These are phyloP conservation scores for Antechinus flavipes DNA, from an alignment of 2,113 vertebrate genomes.

Conservation along the genomic window DNA sequence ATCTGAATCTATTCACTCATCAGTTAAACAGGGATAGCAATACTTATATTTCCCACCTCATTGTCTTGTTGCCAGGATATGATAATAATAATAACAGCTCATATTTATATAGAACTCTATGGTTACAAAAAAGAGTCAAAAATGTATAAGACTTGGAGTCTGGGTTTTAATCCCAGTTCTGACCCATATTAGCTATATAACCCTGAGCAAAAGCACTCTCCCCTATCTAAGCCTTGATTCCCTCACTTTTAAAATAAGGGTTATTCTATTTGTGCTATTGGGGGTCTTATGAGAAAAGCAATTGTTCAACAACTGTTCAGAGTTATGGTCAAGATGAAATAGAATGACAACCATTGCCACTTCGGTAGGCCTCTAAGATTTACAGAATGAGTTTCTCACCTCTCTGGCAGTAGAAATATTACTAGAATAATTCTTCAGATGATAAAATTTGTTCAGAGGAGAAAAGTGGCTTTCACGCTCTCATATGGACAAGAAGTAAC, in stretches of 20 bases:
- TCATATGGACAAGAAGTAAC: not conserved
- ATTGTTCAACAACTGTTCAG: not conserved
- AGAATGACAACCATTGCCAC: not conserved
- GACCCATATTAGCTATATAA: not conserved
- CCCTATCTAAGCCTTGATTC: not conserved
- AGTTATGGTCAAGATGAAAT: not conserved
- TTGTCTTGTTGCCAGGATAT: not conserved
- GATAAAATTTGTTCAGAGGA: not conserved
- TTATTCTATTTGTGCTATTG: not conserved
- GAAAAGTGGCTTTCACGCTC: not conserved
- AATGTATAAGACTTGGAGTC: not conserved
- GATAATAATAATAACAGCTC: not conserved
- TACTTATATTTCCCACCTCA: not conserved
- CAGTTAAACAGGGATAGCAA: not conserved
- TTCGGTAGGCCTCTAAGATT: not conserved
- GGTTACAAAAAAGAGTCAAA: not conserved
- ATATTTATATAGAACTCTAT: not conserved
- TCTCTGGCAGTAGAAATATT: not conserved
- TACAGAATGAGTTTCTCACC: not conserved
- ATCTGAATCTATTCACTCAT: not conserved
- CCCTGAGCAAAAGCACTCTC: not conserved
- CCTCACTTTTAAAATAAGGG: not conserved
- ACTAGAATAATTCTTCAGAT: not conserved
- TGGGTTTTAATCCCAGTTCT: not conserved
- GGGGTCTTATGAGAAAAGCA: not conserved